Conservation (phyloP, 2,888 invertebrate species). For the Hoplodrina ambigua region DNA sequence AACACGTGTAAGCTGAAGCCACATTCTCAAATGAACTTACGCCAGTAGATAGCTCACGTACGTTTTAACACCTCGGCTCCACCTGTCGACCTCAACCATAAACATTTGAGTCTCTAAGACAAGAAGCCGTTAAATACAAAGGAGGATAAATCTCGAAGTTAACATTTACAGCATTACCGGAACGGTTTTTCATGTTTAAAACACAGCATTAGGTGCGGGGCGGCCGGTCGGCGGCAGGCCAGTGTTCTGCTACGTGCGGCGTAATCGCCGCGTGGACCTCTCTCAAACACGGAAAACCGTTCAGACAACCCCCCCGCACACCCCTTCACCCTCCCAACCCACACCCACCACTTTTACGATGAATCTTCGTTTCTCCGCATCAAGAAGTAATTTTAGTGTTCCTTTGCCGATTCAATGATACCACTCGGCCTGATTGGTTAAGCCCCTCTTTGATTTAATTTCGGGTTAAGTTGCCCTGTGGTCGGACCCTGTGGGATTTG, state of each 20-base stretch:
- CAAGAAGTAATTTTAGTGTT: constrained; percentile 91
- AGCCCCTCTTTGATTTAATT: constrained; percentile 90
- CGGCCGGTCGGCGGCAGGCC: constrained; percentile 69
- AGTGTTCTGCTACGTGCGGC: constrained; percentile 84
- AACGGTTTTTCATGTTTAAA: constrained; percentile 89
- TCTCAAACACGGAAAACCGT: constrained; percentile 90
- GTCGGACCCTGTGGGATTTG: constrained; percentile 84
- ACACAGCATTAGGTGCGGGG: constrained; percentile 85
- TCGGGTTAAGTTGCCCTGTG: constrained; percentile 89
- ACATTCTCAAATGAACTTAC: constrained; percentile 11
- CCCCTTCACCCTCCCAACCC: constrained; percentile 67
- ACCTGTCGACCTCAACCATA: constrained; percentile 59
- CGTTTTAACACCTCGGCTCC: constrained; percentile 51
- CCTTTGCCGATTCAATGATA: constrained; percentile 90
- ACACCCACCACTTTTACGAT: constrained; percentile 89
- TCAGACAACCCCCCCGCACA: constrained; percentile 81
- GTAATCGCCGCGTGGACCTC: constrained; percentile 88
- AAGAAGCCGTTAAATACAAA: constrained; percentile 75
- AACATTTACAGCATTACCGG: constrained; percentile 87
- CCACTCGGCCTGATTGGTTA: constrained; percentile 90
- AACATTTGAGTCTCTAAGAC: constrained; percentile 67
- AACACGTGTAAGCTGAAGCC: background rate
- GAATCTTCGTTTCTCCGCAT: constrained; percentile 91
- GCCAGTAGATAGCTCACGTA: constrained; percentile 56
- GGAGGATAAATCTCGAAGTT: constrained; percentile 78